A percentile compares a stretch with the other conserved stretches of the same genome.
Evolutionary conservation across 1,140 invertebrate genomes (phyloP).

Genomic region (Pteromalus puparum): DNA sequence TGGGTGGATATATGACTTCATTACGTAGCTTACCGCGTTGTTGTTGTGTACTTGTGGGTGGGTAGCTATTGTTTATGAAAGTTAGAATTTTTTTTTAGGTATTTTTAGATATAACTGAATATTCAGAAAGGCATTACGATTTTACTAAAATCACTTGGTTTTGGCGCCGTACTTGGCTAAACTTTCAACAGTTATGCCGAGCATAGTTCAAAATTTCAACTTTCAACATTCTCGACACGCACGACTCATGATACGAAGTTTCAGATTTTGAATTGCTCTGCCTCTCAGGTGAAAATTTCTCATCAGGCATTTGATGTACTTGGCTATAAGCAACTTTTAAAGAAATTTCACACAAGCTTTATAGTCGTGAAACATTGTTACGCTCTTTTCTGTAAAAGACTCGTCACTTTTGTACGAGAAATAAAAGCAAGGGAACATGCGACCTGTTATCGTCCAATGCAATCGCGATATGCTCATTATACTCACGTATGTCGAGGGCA

Average conservation of each 20-base stretch:
- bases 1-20: background rate
- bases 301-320: background rate
- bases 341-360: background rate
- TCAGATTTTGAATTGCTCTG: background rate
- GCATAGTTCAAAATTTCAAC: background rate
- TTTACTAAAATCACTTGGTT: too few relatives aligned
- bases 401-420: too few relatives aligned
- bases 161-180: too few relatives aligned
- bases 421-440: background rate
- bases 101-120: background rate
- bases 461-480: slow-evolving; percentile 39
- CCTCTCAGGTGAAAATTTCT: background rate
- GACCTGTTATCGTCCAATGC: background rate
- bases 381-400: too few relatives aligned
- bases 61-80: too few relatives aligned
- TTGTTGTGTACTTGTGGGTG: too few relatives aligned
- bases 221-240: background rate
- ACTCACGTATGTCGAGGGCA: slow-evolving; percentile 69
- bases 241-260: background rate
- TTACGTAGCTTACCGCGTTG: background rate
- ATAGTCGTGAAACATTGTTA: too few relatives aligned
- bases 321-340: background rate
- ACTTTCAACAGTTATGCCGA: too few relatives aligned
- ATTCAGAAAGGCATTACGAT: background rate
- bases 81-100: too few relatives aligned